Conservation (phyloP, 2,797 vertebrate species). For the Pelochelys cantorii region DNA sequence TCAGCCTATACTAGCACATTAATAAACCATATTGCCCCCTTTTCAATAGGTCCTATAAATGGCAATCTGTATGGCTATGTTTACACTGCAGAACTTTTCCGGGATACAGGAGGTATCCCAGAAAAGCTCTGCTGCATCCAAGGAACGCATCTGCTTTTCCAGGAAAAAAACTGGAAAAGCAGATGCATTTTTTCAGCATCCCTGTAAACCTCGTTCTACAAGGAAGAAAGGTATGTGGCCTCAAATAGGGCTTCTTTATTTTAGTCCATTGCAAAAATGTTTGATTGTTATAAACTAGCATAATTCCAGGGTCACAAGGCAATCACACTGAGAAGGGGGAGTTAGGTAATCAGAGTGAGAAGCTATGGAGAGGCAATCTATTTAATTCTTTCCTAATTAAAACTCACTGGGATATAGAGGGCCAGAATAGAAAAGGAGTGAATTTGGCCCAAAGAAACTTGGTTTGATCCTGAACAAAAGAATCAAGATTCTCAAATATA, state of each 20-base stretch:
- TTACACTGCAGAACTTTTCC: no score
- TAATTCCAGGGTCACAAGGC: background rate
- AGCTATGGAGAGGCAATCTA: background rate
- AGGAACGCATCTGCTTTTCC: no score
- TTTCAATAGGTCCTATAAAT: background rate
- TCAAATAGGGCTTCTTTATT: background rate
- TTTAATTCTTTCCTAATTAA: background rate
- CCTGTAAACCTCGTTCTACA: no score
- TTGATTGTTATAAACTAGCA: background rate
- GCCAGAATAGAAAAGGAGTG: conserved; percentile 16
- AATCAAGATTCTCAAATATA: background rate
- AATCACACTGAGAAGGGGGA: background rate
- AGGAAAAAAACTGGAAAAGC: no score
- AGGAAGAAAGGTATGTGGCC: background rate
- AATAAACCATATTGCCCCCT: background rate
- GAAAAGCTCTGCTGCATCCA: no score
- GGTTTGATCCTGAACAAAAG: conserved; percentile 45
- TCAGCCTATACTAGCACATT: background rate
- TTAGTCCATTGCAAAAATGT: background rate
- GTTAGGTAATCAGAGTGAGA: background rate
- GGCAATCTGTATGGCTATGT: background rate
- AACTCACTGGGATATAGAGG: conserved; percentile 31
- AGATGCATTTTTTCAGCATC: no score
- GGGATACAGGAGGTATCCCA: no score
- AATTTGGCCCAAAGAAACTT: conserved; percentile 13